Conservation (phyloP, 2,797 vertebrate species). For the Brachyalestes nurse region DNA sequence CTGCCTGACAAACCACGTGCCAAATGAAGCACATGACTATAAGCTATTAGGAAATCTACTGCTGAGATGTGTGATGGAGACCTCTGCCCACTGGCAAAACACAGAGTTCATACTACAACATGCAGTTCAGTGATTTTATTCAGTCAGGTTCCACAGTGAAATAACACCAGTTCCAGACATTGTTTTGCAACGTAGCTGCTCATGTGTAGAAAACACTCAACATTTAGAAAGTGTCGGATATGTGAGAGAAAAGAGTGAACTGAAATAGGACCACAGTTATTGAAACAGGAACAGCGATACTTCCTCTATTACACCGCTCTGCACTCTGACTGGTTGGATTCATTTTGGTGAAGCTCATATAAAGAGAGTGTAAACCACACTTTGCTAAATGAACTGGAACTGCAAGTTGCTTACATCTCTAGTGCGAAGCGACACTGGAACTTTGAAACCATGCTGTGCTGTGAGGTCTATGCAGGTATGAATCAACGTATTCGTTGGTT, state of each 20-base stretch:
- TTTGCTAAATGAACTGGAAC: constrained; percentile 31
- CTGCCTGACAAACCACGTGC: neutral
- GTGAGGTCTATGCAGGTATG: constrained; percentile 71
- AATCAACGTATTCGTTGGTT: neutral
- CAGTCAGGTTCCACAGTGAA: neutral
- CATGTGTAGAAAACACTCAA: neutral
- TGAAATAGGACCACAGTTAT: constrained; percentile 32
- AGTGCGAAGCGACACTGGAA: neutral
- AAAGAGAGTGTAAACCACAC: constrained; percentile 12
- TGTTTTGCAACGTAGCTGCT: neutral
- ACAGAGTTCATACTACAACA: too few species aligned
- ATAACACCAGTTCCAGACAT: neutral
- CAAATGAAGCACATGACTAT: neutral
- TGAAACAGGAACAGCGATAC: constrained; percentile 39
- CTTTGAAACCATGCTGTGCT: constrained; percentile 58
- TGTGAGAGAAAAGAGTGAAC: constrained; percentile 25
- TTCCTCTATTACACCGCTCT: constrained; percentile 64
- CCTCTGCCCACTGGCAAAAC: neutral
- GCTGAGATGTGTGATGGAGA: neutral
- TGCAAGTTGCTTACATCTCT: neutral
- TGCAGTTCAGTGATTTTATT: neutral
- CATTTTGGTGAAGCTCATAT: neutral
- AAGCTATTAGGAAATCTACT: neutral
- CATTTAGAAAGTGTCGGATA: neutral
- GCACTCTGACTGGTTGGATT: neutral